Evolutionary conservation across 1,140 invertebrate species (phyloP).

Genomic region (Battus philenor): DNA sequence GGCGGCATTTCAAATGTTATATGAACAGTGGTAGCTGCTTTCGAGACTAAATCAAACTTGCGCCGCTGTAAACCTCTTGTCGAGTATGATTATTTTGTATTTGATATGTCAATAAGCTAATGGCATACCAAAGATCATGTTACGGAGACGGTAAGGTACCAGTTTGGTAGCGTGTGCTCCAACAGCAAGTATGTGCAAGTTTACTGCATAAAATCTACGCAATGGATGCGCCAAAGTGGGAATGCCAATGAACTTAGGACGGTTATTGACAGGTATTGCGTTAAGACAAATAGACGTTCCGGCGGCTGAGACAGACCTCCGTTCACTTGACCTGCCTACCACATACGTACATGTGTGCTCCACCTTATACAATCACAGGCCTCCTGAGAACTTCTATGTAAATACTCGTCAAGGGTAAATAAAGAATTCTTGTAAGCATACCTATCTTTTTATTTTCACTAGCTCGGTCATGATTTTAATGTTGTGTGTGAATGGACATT

Average conservation of each 20-base stretch:
- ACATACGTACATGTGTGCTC: slow-evolving; percentile 45
- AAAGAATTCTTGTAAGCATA: slow-evolving; percentile 52
- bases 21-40: slow-evolving; percentile 29
- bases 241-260: slow-evolving; percentile 70
- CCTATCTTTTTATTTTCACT: slow-evolving; percentile 47
- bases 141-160: slow-evolving; percentile 44
- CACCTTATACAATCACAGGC: slow-evolving; percentile 50
- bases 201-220: slow-evolving; percentile 64
- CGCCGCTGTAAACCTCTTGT: slow-evolving; percentile 38
- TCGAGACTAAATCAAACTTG: slow-evolving; percentile 37
- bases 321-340: slow-evolving; percentile 59
- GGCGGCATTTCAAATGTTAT: too few species aligned
- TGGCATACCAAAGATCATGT: slow-evolving; percentile 64
- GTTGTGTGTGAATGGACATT: slow-evolving; percentile 12
- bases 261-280: slow-evolving; percentile 73
- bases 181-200: slow-evolving; percentile 45
- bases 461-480: slow-evolving; percentile 24
- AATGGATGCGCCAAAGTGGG: slow-evolving; percentile 65
- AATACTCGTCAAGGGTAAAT: slow-evolving; percentile 60
- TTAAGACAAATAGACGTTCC: slow-evolving; percentile 72
- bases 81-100: slow-evolving; percentile 61
- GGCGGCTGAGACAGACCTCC: slow-evolving; percentile 64
- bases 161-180: slow-evolving; percentile 52
- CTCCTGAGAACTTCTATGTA: slow-evolving; percentile 64
- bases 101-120: slow-evolving; percentile 68